Base-by-base conservation (phyloP, 2,797 vertebrate genomes). In the Spea hammondii region DNA sequence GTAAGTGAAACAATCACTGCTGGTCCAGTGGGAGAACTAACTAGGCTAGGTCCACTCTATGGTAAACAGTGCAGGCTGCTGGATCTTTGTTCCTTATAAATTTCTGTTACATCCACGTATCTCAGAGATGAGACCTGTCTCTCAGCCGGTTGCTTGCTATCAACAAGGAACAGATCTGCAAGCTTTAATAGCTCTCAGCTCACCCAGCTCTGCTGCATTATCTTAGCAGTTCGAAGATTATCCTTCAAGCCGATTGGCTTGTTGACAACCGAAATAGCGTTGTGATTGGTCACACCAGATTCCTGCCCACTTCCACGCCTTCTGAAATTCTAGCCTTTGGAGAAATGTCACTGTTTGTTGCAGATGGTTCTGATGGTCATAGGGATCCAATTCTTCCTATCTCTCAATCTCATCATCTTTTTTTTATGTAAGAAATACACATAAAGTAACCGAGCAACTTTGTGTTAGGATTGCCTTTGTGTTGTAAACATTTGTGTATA, bases 191-290 rank as follows among this genome's bases (percentile, higher is more conserved):
- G 74, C 60, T 76, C 49, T 13, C 72, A 32, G 71, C 9, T 6
- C 54, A 8, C 8, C 3, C 75, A 12, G 77, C 67, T 74, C 82
- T 76, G 76, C 50, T 79, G 84, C 87, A 85, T 86, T 88, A 88
- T 87, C 83, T 54, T 60, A 83, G 32, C 74, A 0, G 44, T 78
- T 46, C 9, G 54, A 79, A 57, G 11, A 74, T 67, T 79, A 79
- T 66, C 55, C 67, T 77, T 13, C 4, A 78, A 50, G 69, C 82
- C 77, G 78, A 91, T 91, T 90, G 91, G 90, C 10, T 77, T n/a
- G 9, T 83, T 54, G 17, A 57, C 72, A 59, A 73, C 70, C 47
- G 85, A 75, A 77, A 79, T 49, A 67, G 65, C 4, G 12, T 45
- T 8, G 65, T 72, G 72, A 91, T 91, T 91, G 91, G 92, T 4